Conservation (phyloP, 2,888 invertebrate species). For the Petrophora chlorosata region DNA sequence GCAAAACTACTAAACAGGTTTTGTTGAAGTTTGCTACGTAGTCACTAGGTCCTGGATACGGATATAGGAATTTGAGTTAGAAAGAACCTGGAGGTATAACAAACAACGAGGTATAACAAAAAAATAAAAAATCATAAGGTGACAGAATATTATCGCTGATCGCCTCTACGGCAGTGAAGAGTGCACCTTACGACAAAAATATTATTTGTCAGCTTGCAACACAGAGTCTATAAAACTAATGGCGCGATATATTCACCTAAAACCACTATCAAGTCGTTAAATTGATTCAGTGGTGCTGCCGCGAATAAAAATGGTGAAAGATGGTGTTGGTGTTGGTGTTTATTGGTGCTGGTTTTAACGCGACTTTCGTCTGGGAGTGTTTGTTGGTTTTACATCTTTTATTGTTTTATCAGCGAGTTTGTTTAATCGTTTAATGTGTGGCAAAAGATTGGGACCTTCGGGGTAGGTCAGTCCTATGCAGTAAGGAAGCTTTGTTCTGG, state of each 20-base stretch:
- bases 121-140: not conserved
- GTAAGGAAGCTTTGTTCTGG: no score
- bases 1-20: no score
- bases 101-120: not conserved
- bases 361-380: no score
- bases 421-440: no score
- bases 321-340: not conserved
- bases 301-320: conserved; percentile 19
- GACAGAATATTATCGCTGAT: not conserved
- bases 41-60: no score
- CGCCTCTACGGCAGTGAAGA: not conserved
- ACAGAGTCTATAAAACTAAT: conserved; percentile 64
- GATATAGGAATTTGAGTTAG: no score
- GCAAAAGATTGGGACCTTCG: no score
- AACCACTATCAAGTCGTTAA: conserved; percentile 57
- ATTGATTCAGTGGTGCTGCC: conserved; percentile 32
- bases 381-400: no score
- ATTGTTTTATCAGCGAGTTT: no score
- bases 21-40: no score
- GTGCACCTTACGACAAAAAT: conserved; percentile 4
- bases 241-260: conserved; percentile 54
- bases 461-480: no score
- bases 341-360: conserved; percentile 3
- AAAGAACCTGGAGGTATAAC: no score
- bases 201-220: conserved; percentile 44